phyloP scores from a whole-genome alignment of 2,797 vertebrate genomes.

The Macropus fuliginosus region DNA sequence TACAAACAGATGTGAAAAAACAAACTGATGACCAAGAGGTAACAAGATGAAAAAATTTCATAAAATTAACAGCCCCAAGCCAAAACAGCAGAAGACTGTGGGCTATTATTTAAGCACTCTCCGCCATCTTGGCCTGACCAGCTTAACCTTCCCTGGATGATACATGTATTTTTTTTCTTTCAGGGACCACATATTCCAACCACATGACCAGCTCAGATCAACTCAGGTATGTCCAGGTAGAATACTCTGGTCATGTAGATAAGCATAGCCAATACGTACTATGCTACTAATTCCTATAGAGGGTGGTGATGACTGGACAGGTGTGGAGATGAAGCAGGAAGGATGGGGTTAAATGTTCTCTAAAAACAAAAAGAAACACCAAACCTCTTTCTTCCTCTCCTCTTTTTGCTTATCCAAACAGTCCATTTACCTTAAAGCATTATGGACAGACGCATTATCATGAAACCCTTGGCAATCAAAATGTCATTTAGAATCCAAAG shows the following conservation, averaged over 20 bases:
- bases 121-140: conserved; percentile 68
- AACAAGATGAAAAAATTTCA: conserved; percentile 63
- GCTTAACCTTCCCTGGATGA: conserved; percentile 63
- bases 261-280: conserved; percentile 32
- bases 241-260: neutral
- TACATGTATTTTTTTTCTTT: conserved; percentile 43
- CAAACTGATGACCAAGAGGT: conserved; percentile 74
- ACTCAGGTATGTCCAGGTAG: conserved; percentile 40
- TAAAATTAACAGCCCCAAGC: conserved; percentile 55
- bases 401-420: conserved; percentile 63
- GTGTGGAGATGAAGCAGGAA: conserved; percentile 61
- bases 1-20: conserved; percentile 74
- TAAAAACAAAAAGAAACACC: conserved; percentile 26
- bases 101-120: conserved; percentile 40
- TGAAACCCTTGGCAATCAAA: conserved; percentile 76
- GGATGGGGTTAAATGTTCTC: conserved; percentile 72
- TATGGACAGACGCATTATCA: conserved; percentile 70
- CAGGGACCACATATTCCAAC: conserved; percentile 13
- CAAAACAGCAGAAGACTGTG: conserved; percentile 67
- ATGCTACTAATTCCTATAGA: conserved; percentile 37
- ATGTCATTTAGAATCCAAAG: conserved; percentile 74
- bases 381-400: conserved; percentile 11
- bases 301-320: conserved; percentile 73
- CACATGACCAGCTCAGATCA: conserved; percentile 18
- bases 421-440: conserved; percentile 63